Evolutionary conservation across 2,797 vertebrate genomes (phyloP).

Genomic region (Gymnoscopelus braueri): DNA sequence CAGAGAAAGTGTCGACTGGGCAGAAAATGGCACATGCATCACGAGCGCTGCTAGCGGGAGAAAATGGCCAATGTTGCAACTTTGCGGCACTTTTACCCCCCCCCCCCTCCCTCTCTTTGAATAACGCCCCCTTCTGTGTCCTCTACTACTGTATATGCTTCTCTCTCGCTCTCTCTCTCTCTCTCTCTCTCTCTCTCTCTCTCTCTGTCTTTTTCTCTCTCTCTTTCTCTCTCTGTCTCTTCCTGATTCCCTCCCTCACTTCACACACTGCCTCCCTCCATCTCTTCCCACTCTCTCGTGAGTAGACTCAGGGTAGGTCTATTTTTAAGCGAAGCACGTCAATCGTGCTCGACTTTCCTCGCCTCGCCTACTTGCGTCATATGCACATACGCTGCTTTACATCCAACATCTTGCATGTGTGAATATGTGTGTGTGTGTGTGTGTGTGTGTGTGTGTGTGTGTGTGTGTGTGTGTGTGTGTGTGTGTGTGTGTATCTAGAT

Average conservation of each 20-base stretch:
- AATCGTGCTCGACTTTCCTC: slow-evolving; percentile 55
- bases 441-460: slow-evolving; percentile 16
- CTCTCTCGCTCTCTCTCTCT: neutral
- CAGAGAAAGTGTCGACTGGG: slow-evolving; percentile 8
- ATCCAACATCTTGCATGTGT: slow-evolving; percentile 22
- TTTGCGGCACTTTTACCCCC: slow-evolving; percentile 22
- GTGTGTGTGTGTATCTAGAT: slow-evolving; percentile 14
- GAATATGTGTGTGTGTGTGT: slow-evolving; percentile 9
- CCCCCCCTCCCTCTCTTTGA: neutral
- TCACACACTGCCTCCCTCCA: neutral
- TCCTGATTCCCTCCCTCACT: neutral
- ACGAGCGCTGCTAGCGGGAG: slow-evolving; percentile 3
- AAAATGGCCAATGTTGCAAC: slow-evolving; percentile 40
- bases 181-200: slow-evolving; percentile 15
- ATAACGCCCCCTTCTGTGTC: slow-evolving; percentile 28
- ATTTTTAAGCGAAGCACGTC: slow-evolving; percentile 66
- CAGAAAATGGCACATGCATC: slow-evolving; percentile 12
- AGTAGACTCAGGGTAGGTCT: slow-evolving; percentile 41
- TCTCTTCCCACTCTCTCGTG: slow-evolving; percentile 13
- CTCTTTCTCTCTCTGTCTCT: neutral
- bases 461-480: neutral
- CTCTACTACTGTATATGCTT: slow-evolving; percentile 19
- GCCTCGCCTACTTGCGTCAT: slow-evolving; percentile 60
- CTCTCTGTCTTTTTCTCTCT: slow-evolving; percentile 1
- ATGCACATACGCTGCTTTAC: slow-evolving; percentile 28